A percentile compares a stretch with the other conserved stretches of the same genome.
phyloP scores from a whole-genome alignment of 1,140 invertebrate genomes.

The Rhyacophila brunnea region DNA sequence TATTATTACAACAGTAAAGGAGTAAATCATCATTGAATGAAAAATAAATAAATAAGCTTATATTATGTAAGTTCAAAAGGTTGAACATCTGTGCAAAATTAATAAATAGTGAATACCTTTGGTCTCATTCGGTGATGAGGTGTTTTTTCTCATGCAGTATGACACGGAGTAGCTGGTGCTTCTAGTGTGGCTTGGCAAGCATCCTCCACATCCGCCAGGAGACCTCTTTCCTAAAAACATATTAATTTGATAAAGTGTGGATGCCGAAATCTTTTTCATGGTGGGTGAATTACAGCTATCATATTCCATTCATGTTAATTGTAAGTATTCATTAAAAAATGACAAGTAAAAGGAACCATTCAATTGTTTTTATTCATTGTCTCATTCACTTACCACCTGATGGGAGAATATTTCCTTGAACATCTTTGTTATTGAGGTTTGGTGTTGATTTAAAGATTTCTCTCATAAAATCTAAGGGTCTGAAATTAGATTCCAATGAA shows the following conservation, averaged over 20 bases:
- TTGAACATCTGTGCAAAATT: too few species aligned
- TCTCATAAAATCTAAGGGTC: conserved; percentile 84
- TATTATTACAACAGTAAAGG: neutral
- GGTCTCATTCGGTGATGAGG: conserved; percentile 55
- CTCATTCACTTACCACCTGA: conserved; percentile 45
- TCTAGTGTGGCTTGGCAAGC: conserved; percentile 70
- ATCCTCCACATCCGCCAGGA: conserved; percentile 59
- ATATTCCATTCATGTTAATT: too few species aligned
- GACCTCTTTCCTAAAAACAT: conserved; percentile 58
- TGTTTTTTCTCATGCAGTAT: conserved; percentile 74
- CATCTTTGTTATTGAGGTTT: conserved; percentile 88
- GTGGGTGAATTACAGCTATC: too few species aligned
- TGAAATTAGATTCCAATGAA: conserved; percentile 80
- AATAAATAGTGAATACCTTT: conserved; percentile 52
- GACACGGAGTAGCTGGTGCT: conserved; percentile 92
- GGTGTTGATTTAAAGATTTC: conserved; percentile 96
- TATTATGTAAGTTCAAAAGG: too few species aligned
- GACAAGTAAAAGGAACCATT: too few species aligned
- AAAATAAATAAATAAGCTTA: too few species aligned
- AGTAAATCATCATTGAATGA: too few species aligned
- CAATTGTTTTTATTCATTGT: neutral
- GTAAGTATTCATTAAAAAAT: too few species aligned
- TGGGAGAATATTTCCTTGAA: conserved; percentile 49
- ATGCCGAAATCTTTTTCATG: too few species aligned
- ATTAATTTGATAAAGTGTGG: too few species aligned